Percentiles rank a stretch among this genome's conserved stretches.
Conservation (phyloP, 2,797 vertebrate genomes). For the Parauchenoglanis punctatus region DNA sequence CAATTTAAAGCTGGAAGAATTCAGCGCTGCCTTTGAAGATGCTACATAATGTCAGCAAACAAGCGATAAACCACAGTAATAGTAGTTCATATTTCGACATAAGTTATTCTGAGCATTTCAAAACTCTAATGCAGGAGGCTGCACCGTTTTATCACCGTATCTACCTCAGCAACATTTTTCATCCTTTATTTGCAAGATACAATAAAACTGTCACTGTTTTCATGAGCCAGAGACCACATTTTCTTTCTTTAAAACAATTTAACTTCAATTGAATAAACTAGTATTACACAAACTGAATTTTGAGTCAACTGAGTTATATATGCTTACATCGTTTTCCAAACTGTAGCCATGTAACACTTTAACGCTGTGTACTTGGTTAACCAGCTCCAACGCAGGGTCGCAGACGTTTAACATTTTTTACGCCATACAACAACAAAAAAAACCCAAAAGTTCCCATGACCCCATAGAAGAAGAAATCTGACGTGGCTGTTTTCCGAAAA, state of each 20-base stretch:
- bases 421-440: neutral
- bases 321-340: conserved; percentile 5
- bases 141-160: conserved; percentile 47
- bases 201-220: conserved; percentile 43
- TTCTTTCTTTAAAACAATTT: conserved; percentile 39
- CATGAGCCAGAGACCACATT: conserved; percentile 27
- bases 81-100: conserved; percentile 70
- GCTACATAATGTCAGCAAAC: conserved; percentile 76
- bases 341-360: neutral
- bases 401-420: neutral
- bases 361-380: neutral
- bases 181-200: conserved; percentile 26
- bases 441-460: neutral
- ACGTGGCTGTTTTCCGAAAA: neutral
- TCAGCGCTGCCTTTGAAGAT: conserved; percentile 68
- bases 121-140: conserved; percentile 38
- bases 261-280: conserved; percentile 23
- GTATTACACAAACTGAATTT: conserved; percentile 39
- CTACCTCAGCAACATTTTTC: conserved; percentile 27
- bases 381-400: neutral
- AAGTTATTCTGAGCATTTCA: conserved; percentile 63
- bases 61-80: conserved; percentile 77
- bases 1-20: conserved; percentile 81
- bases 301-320: conserved; percentile 46
- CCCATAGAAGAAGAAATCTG: no score